Evolutionary conservation across 23 tunicate genomes (phyloP), one percentile per base, ranked within the genome.

Genomic region (Styela plicata): DNA sequence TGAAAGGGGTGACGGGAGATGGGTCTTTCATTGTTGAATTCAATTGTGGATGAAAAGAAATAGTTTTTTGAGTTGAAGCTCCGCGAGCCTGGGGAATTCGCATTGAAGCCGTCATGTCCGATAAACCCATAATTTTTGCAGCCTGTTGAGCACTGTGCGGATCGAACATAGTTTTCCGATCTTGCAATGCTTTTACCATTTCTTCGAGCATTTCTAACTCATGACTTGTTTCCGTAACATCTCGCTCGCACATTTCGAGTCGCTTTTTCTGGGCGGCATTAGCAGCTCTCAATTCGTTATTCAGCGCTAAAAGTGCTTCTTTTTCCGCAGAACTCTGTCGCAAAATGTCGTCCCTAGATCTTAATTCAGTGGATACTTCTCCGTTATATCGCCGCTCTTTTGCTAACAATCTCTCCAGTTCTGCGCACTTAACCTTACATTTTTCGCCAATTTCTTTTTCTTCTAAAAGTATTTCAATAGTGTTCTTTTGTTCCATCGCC

Each of bases 191-290:
- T 64, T 65, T 76, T 13, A 92, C 97, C 89, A 87, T 87, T 31
- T 92, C 91, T 61, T 92, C 97, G 34, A 92, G 74, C 26, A 87
- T 83, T 70, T 92, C 97, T 16, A 92, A 74, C 36, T 92, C 97
- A 83, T 73, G 82, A 67, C 80, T 64, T n/a, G 97, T 92, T 87
- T 87, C 97, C 82, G 34, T 87, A 52, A 92, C 97, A 70, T 92
- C 97, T 22, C 74, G 85, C 36, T 92, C 97, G 62, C 97, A 87
- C 52, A 52, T 36, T 34, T 84, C 91, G 10, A 92, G 64, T 74
- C 84, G 83, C 26, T 66, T 87, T 69, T 88, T 80, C 69, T 87
- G 97, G 17, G 88, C 97, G 20, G 32, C 0, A 34, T 87, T 92
- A 10, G 35, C 57, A 13, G 83, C 73, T 0, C 88, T 82, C 1